These are phyloP conservation scores for Toxostoma redivivum DNA, from an alignment of 2,113 vertebrate genomes.

Conservation along the genomic window DNA sequence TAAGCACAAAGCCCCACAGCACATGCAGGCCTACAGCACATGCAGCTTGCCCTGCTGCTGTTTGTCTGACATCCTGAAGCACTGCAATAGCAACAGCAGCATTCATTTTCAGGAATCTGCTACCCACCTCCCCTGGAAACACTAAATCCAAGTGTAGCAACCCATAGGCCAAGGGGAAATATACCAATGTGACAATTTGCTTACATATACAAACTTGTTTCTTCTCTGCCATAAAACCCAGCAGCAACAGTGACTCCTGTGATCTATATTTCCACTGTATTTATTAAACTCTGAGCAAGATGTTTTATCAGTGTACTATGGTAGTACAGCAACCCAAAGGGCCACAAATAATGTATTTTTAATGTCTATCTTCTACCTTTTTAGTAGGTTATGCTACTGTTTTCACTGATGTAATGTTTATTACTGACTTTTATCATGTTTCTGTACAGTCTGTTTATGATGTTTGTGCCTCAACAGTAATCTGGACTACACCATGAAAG, in stretches of 20 bases:
- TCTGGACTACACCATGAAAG: background rate
- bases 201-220: background rate
- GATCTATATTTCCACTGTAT: background rate
- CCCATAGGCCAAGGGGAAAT: background rate
- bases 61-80: background rate
- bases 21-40: fast-evolving
- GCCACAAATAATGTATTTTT: background rate
- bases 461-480: background rate
- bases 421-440: background rate
- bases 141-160: background rate
- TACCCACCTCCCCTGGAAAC: background rate
- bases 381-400: background rate
- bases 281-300: background rate
- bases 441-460: background rate
- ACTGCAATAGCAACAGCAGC: background rate
- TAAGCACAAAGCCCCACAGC: background rate
- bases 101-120: background rate
- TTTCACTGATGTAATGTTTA: background rate
- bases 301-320: background rate
- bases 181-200: background rate
- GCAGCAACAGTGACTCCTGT: background rate
- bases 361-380: background rate
- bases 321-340: background rate
- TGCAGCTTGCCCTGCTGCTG: background rate
- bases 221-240: background rate